Conservation (phyloP, 2,113 vertebrate species). For the Heliornis fulica region DNA sequence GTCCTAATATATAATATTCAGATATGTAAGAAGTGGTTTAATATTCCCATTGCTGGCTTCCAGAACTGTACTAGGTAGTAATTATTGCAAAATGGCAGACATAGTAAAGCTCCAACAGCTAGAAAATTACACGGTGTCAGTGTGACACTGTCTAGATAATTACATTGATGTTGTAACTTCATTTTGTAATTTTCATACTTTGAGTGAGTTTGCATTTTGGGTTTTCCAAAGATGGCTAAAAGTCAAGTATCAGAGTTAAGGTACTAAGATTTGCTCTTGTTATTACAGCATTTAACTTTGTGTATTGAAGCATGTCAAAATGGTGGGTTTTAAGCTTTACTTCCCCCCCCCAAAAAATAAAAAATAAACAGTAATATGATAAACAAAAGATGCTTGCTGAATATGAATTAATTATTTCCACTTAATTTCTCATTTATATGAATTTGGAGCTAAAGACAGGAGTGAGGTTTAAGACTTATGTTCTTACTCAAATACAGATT, state of each 20-base stretch:
- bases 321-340: neutral
- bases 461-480: neutral
- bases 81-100: neutral
- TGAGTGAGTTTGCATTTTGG: neutral
- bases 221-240: neutral
- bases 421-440: neutral
- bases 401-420: neutral
- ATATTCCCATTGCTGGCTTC: neutral
- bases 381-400: neutral
- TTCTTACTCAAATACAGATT: neutral
- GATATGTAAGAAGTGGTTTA: neutral
- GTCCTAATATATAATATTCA: neutral
- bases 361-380: neutral
- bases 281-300: neutral
- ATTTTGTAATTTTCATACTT: neutral
- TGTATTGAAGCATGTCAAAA: neutral
- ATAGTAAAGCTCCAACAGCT: neutral
- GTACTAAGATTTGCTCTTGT: neutral
- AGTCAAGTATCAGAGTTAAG: neutral
- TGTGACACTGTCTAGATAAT: neutral
- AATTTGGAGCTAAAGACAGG: neutral
- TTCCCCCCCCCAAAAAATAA: neutral
- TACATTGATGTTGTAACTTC: neutral
- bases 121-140: neutral
- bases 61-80: neutral